These are phyloP conservation scores for Eulacestoma nigropectus DNA, from an alignment of 2,113 vertebrate genomes.

Conservation along the genomic window DNA sequence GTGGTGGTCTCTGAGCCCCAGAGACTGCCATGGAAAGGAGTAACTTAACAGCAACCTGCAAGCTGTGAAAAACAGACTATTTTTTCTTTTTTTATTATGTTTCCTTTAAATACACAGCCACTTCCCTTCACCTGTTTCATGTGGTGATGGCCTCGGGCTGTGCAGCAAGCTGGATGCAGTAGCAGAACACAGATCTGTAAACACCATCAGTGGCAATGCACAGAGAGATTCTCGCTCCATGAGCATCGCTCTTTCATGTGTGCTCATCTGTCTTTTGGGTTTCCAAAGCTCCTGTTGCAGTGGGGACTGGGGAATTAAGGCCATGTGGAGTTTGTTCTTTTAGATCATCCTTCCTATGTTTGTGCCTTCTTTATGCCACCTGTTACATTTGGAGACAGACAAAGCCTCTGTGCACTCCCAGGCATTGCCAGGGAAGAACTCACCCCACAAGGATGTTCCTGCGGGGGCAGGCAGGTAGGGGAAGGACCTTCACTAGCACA, in stretches of 20 bases:
- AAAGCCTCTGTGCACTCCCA: neutral
- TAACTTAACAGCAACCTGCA: neutral
- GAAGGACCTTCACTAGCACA: neutral
- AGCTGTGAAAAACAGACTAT: neutral
- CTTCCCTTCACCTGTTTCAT: neutral
- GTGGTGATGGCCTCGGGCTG: neutral
- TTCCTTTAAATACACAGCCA: neutral
- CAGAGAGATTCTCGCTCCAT: neutral
- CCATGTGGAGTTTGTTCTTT: neutral
- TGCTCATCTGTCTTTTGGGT: neutral
- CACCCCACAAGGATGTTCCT: neutral
- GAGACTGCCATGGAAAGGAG: neutral
- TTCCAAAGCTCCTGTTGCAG: neutral
- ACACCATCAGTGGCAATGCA: neutral
- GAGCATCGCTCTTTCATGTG: rapidly evolving
- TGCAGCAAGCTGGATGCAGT: neutral
- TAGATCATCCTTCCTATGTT: neutral
- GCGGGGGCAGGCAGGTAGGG: neutral
- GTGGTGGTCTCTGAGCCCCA: conserved; percentile 39
- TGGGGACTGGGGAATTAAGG: neutral
- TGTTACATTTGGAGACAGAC: neutral
- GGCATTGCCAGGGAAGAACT: neutral
- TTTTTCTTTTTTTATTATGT: neutral
- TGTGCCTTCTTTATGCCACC: neutral
- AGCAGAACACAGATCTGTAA: neutral